phyloP scores from a whole-genome alignment of 2,113 vertebrate species.

The Callocephalon fimbriatum region DNA sequence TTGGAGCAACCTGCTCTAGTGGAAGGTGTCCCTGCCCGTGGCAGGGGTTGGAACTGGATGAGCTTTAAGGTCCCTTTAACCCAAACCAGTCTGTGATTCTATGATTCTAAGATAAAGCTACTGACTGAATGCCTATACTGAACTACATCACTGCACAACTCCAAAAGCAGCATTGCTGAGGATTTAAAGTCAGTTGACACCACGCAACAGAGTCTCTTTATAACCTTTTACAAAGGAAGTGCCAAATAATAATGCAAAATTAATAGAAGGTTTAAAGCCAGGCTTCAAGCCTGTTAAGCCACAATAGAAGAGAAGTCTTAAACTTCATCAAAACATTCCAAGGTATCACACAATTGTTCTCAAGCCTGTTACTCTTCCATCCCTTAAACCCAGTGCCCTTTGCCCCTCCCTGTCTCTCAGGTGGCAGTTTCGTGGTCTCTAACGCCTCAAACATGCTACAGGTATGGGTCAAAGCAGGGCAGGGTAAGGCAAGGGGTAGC shows the following conservation, averaged over 20 bases:
- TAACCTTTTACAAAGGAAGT: not conserved
- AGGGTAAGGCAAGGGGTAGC: fast-evolving
- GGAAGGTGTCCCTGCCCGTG: not conserved
- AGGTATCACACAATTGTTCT: too few relatives aligned
- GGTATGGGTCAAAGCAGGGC: not conserved
- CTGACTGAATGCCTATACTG: not conserved
- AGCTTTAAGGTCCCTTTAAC: not conserved
- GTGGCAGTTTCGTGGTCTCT: not conserved
- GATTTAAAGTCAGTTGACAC: not conserved
- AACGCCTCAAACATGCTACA: not conserved
- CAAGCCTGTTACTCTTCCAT: not conserved
- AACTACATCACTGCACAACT: not conserved
- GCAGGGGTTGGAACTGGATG: not conserved
- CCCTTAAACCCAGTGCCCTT: not conserved
- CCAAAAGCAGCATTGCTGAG: not conserved
- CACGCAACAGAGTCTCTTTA: not conserved
- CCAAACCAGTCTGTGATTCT: not conserved
- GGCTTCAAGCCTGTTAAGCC: not conserved
- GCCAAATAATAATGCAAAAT: not conserved
- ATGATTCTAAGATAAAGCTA: not conserved
- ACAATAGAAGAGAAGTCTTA: not conserved
- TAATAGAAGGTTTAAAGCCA: not conserved
- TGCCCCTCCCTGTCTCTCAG: not conserved
- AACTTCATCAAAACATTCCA: not conserved
- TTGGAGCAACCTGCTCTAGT: not conserved